phyloP scores from a whole-genome alignment of 1,140 invertebrate species.

The Ceratoteleas bidentatus region DNA sequence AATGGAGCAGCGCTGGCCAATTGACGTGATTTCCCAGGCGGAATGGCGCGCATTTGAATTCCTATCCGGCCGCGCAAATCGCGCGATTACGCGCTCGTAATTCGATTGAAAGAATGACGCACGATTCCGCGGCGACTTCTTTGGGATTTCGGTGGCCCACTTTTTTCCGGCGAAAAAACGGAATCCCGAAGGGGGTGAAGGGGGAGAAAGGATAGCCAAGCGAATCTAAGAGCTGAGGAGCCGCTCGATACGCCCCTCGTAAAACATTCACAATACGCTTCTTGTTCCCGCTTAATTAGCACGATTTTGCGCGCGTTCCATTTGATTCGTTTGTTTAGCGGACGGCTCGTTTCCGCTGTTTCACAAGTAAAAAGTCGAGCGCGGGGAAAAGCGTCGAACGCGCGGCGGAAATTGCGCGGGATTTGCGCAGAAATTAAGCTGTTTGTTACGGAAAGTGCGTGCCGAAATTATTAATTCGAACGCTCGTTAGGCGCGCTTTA shows the following conservation, averaged over 20 bases:
- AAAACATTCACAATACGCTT: slow-evolving; percentile 52
- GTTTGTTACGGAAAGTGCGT: neutral
- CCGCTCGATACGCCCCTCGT: slow-evolving; percentile 29
- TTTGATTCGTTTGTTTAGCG: slow-evolving; percentile 56
- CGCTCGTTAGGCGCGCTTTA: too few species aligned
- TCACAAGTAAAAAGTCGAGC: slow-evolving; percentile 43
- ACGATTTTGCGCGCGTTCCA: slow-evolving; percentile 47
- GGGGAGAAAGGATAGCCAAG: slow-evolving; percentile 1
- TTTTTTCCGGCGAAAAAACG: neutral
- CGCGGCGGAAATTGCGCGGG: neutral
- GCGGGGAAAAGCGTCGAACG: slow-evolving; percentile 7
- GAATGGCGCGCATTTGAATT: slow-evolving; percentile 39
- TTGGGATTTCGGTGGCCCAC: slow-evolving; percentile 29
- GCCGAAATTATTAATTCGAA: slow-evolving; percentile 1
- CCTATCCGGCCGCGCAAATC: slow-evolving; percentile 45
- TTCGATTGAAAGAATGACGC: slow-evolving; percentile 61
- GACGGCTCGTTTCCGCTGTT: slow-evolving; percentile 37
- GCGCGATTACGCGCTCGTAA: slow-evolving; percentile 37
- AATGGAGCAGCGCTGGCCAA: slow-evolving; percentile 31
- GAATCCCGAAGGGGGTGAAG: neutral
- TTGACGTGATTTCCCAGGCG: slow-evolving; percentile 65
- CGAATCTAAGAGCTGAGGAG: slow-evolving; percentile 18
- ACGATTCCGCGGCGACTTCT: slow-evolving; percentile 21
- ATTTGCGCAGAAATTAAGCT: slow-evolving; percentile 2
- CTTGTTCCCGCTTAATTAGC: slow-evolving; percentile 51